Conservation (phyloP, 35 echinoderm and acorn worm species). For the Anneissia japonica region DNA sequence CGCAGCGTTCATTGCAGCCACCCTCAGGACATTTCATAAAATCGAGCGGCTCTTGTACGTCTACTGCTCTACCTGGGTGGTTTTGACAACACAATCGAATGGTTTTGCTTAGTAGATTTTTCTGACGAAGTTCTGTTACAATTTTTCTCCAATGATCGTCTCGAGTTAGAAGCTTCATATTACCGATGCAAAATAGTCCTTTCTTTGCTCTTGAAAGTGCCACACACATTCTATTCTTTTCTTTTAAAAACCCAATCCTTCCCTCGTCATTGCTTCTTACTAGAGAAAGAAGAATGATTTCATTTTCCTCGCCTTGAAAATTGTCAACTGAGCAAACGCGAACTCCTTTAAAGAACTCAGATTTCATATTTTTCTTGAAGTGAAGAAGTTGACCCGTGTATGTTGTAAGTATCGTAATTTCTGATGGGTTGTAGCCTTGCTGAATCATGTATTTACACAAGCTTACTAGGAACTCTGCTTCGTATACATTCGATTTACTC, state of each 20-base stretch:
- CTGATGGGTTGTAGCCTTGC: constrained; percentile 66
- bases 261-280: constrained; percentile 87
- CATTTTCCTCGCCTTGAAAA: constrained; percentile 96
- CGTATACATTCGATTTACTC: constrained; percentile 69
- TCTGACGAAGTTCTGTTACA: constrained; percentile 5
- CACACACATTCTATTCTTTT: constrained; percentile 67
- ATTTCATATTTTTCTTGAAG: constrained; percentile 61
- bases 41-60: constrained; percentile 31
- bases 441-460: constrained; percentile 76
- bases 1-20: constrained; percentile 64
- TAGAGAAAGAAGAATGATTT: constrained; percentile 90
- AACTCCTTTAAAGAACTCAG: constrained; percentile 56
- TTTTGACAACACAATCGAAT: constrained; percentile 62
- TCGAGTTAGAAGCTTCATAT: constrained; percentile 49
- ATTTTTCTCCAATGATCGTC: constrained; percentile 55
- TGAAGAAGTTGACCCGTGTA: constrained; percentile 72
- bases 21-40: constrained; percentile 68
- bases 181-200: constrained; percentile 86
- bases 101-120: constrained; percentile 23
- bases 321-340: constrained; percentile 72
- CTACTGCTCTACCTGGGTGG: constrained; percentile 42
- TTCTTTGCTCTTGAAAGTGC: constrained; percentile 60
- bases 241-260: constrained; percentile 77
- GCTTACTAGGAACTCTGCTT: constrained; percentile 48
- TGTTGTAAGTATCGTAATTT: constrained; percentile 75